These are phyloP conservation scores for Leptopterna dolabrata DNA, from an alignment of 2,888 invertebrate species.

Conservation along the genomic window DNA sequence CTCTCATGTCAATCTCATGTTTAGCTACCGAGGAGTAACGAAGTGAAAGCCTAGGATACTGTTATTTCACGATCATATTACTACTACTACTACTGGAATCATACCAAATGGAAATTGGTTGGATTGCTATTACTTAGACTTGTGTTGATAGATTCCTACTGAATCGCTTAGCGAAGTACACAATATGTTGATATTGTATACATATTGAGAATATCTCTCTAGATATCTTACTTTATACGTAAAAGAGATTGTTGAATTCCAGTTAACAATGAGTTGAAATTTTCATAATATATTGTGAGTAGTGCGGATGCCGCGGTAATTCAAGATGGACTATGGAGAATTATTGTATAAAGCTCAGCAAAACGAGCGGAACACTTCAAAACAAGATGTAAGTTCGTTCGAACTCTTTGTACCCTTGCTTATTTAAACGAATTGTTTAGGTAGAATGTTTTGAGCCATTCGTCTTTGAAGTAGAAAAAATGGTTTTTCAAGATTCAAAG, in stretches of 20 bases:
- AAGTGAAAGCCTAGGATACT: background rate
- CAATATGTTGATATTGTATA: background rate
- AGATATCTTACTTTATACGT: too few relatives aligned
- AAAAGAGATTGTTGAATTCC: too few relatives aligned
- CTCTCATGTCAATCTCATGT: too few relatives aligned
- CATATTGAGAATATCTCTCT: background rate
- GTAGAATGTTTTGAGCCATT: too few relatives aligned
- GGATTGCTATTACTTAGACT: too few relatives aligned
- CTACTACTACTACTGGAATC: background rate
- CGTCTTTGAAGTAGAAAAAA: too few relatives aligned
- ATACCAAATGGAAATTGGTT: background rate
- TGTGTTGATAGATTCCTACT: background rate
- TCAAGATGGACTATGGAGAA: constrained; percentile 73
- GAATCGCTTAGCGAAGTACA: background rate
- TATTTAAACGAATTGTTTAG: background rate
- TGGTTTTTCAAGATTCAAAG: too few relatives aligned
- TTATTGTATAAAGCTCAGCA: constrained; percentile 74
- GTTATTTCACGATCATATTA: background rate
- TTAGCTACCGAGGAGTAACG: too few relatives aligned
- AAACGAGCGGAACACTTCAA: constrained; percentile 68
- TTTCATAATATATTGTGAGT: background rate
- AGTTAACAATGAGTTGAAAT: background rate
- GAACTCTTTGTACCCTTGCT: too few relatives aligned
- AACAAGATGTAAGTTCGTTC: constrained; percentile 65
- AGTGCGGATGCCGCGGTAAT: background rate